These are phyloP conservation scores for Hemicrepidius hirtus DNA, from an alignment of 2,888 invertebrate species.

Conservation along the genomic window DNA sequence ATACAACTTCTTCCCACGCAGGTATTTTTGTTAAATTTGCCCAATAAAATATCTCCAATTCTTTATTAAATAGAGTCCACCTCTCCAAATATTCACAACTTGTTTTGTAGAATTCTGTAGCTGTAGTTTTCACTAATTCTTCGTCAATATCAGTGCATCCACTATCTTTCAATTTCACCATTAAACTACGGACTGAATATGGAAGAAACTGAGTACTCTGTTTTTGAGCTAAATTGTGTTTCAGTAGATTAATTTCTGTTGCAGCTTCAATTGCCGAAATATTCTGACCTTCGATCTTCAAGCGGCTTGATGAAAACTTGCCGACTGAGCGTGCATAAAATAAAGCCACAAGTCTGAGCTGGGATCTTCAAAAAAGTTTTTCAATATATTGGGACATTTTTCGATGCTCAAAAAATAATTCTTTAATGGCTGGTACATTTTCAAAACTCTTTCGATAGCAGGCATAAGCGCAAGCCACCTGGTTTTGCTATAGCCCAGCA, in stretches of 20 bases:
- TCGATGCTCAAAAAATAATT: constrained; percentile 62
- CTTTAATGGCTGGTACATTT: constrained; percentile 63
- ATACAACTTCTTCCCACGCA: too few species aligned
- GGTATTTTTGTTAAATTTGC: too few species aligned
- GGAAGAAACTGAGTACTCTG: not conserved
- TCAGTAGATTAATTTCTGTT: constrained; percentile 58
- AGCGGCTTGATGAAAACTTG: constrained; percentile 56
- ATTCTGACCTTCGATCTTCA: constrained; percentile 56
- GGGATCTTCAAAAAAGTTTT: constrained; percentile 61
- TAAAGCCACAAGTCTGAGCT: constrained; percentile 62
- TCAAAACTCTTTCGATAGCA: constrained; percentile 58
- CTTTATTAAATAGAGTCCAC: too few species aligned
- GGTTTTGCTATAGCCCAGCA: too few species aligned
- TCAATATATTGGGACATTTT: constrained; percentile 59
- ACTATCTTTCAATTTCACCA: not conserved
- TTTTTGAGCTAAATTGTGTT: not conserved
- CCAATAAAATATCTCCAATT: too few species aligned
- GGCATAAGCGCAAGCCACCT: constrained; percentile 32
- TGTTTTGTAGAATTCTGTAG: not conserved
- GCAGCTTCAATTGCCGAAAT: constrained; percentile 58
- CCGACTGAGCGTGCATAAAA: constrained; percentile 59
- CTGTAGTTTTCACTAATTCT: not conserved
- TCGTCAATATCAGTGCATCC: not conserved
- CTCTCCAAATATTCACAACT: not conserved
- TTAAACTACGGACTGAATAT: not conserved